Evolutionary conservation across 2,888 invertebrate species (phyloP).

Genomic region (Autographa pulchrina): DNA sequence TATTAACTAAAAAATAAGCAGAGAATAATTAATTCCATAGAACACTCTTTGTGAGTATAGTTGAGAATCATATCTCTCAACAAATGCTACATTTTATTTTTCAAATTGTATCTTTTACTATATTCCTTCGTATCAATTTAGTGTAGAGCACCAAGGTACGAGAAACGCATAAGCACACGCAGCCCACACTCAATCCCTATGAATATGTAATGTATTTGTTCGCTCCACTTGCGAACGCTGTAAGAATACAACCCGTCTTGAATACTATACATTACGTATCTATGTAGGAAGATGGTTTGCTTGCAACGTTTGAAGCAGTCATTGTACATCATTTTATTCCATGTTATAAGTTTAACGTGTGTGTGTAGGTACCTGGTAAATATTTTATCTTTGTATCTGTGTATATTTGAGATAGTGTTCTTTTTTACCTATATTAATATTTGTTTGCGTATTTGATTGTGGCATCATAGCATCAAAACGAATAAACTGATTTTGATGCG

Average conservation of each 20-base stretch:
- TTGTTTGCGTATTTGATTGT: too few species aligned
- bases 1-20: too few species aligned
- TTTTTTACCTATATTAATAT: too few species aligned
- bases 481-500: too few species aligned
- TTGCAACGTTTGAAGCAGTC: not conserved
- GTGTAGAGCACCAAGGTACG: not conserved
- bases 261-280: slow-evolving; percentile 30
- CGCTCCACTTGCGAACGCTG: slow-evolving; percentile 14
- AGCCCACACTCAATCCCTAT: slow-evolving; percentile 34
- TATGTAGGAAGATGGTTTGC: slow-evolving; percentile 7
- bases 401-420: not conserved
- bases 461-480: too few species aligned
- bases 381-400: not conserved
- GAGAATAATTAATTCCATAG: too few species aligned
- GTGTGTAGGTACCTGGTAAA: too few species aligned
- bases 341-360: too few species aligned
- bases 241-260: slow-evolving; percentile 32
- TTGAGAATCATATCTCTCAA: too few species aligned
- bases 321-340: not conserved
- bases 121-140: not conserved
- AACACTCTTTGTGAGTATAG: too few species aligned
- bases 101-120: not conserved
- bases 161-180: slow-evolving; percentile 22
- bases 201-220: slow-evolving; percentile 41
- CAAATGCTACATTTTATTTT: not conserved